These are phyloP conservation scores for Aplocera efformata DNA, from an alignment of 2,888 invertebrate genomes.

Conservation along the genomic window DNA sequence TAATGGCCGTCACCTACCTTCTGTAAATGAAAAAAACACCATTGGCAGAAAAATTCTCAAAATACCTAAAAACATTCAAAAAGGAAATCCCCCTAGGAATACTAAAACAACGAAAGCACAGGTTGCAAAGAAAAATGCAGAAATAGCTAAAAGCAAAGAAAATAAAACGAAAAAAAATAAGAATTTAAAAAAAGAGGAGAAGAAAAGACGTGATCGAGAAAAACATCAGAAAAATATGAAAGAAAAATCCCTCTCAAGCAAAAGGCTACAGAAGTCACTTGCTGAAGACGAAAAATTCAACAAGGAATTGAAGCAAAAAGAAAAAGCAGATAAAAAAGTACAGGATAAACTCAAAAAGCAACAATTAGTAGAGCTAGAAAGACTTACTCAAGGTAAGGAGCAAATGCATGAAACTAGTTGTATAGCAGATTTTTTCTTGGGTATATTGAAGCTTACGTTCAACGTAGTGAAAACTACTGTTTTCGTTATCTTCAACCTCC, in stretches of 20 bases:
- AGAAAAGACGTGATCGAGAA: background rate
- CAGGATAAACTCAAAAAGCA: slow-evolving; percentile 21
- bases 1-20: too few relatives aligned
- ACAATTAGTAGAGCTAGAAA: slow-evolving; percentile 28
- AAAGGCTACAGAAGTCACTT: slow-evolving; percentile 4
- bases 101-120: background rate
- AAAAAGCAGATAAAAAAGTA: slow-evolving; percentile 24
- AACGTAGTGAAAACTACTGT: slow-evolving; percentile 18
- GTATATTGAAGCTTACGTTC: slow-evolving; percentile 29
- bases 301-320: slow-evolving; percentile 23
- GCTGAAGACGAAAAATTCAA: slow-evolving; percentile 13
- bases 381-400: slow-evolving; percentile 27
- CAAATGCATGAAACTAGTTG: slow-evolving; percentile 34
- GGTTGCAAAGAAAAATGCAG: background rate
- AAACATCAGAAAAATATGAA: slow-evolving; percentile 4
- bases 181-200: background rate
- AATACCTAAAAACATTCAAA: background rate
- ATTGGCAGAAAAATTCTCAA: too few relatives aligned
- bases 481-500: slow-evolving; percentile 21
- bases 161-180: background rate
- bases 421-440: slow-evolving; percentile 34
- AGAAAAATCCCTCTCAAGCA: background rate
- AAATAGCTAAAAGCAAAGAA: background rate
- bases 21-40: too few relatives aligned
- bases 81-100: too few relatives aligned